phyloP scores from a whole-genome alignment of 1,140 invertebrate species.

The Oryzaephilus surinamensis region DNA sequence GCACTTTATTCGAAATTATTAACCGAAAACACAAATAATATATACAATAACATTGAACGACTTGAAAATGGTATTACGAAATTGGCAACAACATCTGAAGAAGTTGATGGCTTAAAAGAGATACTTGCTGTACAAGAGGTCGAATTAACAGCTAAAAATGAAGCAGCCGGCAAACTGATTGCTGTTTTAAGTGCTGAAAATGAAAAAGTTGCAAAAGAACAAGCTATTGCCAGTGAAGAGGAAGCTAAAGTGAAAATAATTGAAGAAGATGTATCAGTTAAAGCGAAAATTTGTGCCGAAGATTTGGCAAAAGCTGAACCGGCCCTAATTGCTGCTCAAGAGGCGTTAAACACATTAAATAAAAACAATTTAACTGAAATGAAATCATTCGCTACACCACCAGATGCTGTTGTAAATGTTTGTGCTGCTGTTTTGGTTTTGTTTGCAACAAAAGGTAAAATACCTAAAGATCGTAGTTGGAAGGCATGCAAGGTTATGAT shows the following conservation, averaged over 20 bases:
- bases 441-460: constrained; percentile 73
- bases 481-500: constrained; percentile 82
- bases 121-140: constrained; percentile 82
- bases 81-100: constrained; percentile 66
- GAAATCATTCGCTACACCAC: constrained; percentile 82
- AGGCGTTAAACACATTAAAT: constrained; percentile 85
- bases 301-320: constrained; percentile 88
- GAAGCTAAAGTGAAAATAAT: constrained; percentile 84
- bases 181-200: constrained; percentile 82
- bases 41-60: constrained; percentile 66
- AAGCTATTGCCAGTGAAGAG: constrained; percentile 70
- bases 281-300: constrained; percentile 76
- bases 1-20: constrained; percentile 76
- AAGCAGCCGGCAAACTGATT: constrained; percentile 82
- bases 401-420: constrained; percentile 74
- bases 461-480: constrained; percentile 89
- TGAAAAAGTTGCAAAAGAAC: constrained; percentile 79
- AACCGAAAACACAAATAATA: constrained; percentile 61
- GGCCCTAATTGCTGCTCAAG: constrained; percentile 75
- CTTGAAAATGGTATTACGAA: constrained; percentile 84
- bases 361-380: constrained; percentile 90
- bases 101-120: constrained; percentile 41
- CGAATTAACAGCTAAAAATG: constrained; percentile 78
- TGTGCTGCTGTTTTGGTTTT: constrained; percentile 79
- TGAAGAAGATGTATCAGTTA: constrained; percentile 74